phyloP scores from a whole-genome alignment of 2,888 invertebrate species.

The Timema podura region DNA sequence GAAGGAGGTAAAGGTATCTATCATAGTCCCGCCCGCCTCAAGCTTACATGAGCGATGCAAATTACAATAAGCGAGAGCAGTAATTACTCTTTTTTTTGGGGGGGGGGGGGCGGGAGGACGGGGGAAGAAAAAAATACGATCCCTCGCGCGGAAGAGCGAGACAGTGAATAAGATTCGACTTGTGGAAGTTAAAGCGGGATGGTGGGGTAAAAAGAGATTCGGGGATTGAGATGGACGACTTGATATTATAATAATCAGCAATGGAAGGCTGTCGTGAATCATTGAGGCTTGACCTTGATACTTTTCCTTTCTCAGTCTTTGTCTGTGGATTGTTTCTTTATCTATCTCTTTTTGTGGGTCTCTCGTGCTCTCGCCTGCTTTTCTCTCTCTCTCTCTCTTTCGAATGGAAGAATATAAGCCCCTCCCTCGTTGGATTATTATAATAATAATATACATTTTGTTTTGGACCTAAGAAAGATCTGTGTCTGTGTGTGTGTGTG shows the following conservation, averaged over 20 bases:
- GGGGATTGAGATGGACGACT: conserved; percentile 32
- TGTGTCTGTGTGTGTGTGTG: conserved; percentile 21
- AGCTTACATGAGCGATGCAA: conserved; percentile 34
- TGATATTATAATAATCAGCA: conserved; percentile 34
- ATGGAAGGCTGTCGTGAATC: conserved; percentile 32
- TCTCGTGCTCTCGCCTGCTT: conserved; percentile 13
- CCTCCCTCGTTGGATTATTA: conserved; percentile 31
- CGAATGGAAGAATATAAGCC: conserved; percentile 13
- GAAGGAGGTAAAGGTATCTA: conserved; percentile 24
- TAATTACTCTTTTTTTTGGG: conserved; percentile 31
- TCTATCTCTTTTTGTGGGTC: conserved; percentile 17
- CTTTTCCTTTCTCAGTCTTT: conserved; percentile 11
- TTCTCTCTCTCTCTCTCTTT: conserved; percentile 5
- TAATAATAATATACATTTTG: conserved; percentile 33
- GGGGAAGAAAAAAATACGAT: neutral
- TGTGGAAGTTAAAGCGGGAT: conserved; percentile 22
- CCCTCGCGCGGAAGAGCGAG: neutral
- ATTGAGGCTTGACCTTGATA: conserved; percentile 30
- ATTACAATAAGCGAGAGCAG: conserved; percentile 32
- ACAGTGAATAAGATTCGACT: conserved; percentile 24
- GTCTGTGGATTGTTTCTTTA: conserved; percentile 14
- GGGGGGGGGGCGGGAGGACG: neutral
- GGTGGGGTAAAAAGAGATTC: too few species aligned
- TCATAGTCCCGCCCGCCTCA: conserved; percentile 25
- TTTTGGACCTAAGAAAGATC: too few species aligned